Percentiles rank a stretch among this genome's conserved stretches.
Conservation (phyloP, 2,888 invertebrate species). For the Oxycera nigricornis region DNA sequence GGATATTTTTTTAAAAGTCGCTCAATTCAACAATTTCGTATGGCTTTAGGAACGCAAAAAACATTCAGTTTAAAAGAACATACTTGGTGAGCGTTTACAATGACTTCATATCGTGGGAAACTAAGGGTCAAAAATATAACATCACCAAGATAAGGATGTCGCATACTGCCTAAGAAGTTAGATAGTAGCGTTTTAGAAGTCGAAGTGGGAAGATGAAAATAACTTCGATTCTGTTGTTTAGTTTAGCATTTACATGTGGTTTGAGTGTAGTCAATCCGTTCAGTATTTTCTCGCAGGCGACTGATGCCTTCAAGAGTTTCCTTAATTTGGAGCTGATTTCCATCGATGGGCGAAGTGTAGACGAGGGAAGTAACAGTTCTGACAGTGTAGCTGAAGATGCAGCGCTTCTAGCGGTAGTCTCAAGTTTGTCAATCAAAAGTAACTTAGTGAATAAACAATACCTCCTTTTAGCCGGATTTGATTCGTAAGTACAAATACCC, state of each 20-base stretch:
- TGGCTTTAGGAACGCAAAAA: too few relatives aligned
- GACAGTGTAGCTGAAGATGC: slow-evolving; percentile 33
- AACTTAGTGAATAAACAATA: neutral
- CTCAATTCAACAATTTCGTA: too few relatives aligned
- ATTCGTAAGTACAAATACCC: slow-evolving; percentile 70
- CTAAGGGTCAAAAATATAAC: neutral
- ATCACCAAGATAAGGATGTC: neutral
- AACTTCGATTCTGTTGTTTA: neutral
- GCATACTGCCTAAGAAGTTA: neutral
- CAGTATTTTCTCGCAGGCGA: slow-evolving; percentile 16
- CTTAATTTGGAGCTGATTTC: slow-evolving; percentile 4
- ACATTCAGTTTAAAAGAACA: too few relatives aligned
- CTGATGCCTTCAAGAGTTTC: slow-evolving; percentile 6
- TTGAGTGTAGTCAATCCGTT: neutral
- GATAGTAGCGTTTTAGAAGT: neutral
- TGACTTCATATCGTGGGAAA: neutral
- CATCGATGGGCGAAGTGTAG: neutral
- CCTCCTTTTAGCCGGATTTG: slow-evolving; percentile 61
- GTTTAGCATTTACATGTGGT: neutral
- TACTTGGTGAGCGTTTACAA: neutral
- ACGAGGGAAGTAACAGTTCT: neutral
- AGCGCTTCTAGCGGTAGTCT: slow-evolving; percentile 3
- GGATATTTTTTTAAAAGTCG: too few relatives aligned
- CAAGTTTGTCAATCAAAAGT: neutral
- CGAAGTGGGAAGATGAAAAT: slow-evolving; percentile 19